Evolutionary conservation across 2,113 vertebrate genomes (phyloP).

Genomic region (Procapra przewalskii): DNA sequence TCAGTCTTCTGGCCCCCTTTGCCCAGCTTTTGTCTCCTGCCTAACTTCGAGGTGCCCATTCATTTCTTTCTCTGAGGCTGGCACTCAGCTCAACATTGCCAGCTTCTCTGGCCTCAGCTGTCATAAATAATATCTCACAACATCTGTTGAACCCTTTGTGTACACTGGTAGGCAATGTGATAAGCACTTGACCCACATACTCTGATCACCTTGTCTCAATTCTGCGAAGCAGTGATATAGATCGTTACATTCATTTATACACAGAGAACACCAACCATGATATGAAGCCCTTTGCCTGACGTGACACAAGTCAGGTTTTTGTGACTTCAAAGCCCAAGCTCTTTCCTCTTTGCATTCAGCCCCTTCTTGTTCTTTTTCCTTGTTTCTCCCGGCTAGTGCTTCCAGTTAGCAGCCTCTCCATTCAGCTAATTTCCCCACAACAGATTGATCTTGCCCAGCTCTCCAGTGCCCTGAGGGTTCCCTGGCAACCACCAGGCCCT

Average conservation of each 20-base stretch:
- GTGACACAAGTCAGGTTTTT: not conserved
- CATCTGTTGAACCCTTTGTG: not conserved
- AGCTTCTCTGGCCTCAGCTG: not conserved
- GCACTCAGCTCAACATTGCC: not conserved
- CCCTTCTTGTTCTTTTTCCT: conserved; percentile 3
- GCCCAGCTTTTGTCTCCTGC: too few species aligned
- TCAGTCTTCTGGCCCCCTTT: not conserved
- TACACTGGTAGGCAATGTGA: not conserved
- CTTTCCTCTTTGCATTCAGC: not conserved
- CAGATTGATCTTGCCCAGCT: not conserved
- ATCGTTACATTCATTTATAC: not conserved
- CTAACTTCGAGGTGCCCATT: not conserved
- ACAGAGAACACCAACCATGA: not conserved
- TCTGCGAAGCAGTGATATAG: not conserved
- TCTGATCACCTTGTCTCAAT: not conserved
- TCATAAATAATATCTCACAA: not conserved
- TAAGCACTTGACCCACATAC: not conserved
- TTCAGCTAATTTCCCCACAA: not conserved
- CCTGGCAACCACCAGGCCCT: not conserved
- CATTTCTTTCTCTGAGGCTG: not conserved
- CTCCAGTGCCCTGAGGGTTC: not conserved
- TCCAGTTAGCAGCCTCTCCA: not conserved
- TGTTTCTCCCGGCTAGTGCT: conserved; percentile 2
- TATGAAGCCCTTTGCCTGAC: not conserved
- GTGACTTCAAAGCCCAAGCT: conserved; percentile 16